Evolutionary conservation across 2,888 invertebrate species (phyloP), one percentile per base, ranked within the genome.

Genomic region (Caenorhabditis auriculariae): DNA sequence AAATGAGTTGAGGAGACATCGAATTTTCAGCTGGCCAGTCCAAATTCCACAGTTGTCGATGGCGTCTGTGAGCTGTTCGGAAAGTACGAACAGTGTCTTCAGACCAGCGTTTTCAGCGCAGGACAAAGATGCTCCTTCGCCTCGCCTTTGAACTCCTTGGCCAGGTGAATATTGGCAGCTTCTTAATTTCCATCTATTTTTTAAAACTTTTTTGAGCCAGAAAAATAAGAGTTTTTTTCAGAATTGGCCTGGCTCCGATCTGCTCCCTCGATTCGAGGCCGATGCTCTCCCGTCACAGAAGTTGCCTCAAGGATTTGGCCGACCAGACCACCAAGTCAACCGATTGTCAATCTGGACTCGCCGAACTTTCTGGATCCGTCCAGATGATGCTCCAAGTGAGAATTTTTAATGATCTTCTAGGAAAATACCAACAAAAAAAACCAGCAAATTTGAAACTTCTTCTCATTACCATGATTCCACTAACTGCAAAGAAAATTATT

Each of bases 161-260:
- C 78, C 9, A 65, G 73, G 73, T 72, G 5, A n/a, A 38, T 35
- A 5, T 26, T 45, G 15, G n/a, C 15, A 15, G 9, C n/a, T 15
- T 15, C 9, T 41, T n/a, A n/a, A n/a, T n/a, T n/a, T n/a, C n/a
- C n/a, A n/a, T n/a, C n/a, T n/a, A n/a, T n/a, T n/a, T n/a, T n/a
- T n/a, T n/a, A n/a, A n/a, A n/a, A n/a, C n/a, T n/a, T n/a, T n/a
- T n/a, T n/a, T n/a, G n/a, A n/a, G n/a, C n/a, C n/a, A n/a, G n/a
- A n/a, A n/a, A n/a, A n/a, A n/a, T n/a, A n/a, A 9, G 35, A 12
- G 35, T 32, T 32, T 32, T 23, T 42, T 72, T 28, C 43, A 69
- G 78, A 56, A 77, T 78, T 41, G 78, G 78, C 2, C 68, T 78
- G 17, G 66, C 75, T 3, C 78, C 78, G 12, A 73, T 79, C 43